Evolutionary conservation across 2,113 vertebrate species (phyloP).

Genomic region (Crypturellus undulatus): DNA sequence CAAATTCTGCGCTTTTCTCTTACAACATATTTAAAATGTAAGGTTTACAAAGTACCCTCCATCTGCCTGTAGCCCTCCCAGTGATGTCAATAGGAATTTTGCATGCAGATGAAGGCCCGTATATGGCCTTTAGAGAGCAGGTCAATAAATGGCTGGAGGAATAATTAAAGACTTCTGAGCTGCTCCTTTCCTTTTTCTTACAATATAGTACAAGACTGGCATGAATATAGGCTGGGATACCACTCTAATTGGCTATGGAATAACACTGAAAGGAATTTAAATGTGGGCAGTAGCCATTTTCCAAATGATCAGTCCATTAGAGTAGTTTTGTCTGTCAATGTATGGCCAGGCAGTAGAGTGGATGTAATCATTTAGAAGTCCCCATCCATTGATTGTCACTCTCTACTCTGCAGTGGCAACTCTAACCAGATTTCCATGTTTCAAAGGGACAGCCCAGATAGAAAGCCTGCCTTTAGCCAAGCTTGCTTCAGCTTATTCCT

Average conservation of each 20-base stretch:
- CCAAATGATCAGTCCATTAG: slow-evolving; percentile 69
- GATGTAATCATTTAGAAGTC: slow-evolving; percentile 61
- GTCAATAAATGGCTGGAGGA: slow-evolving; percentile 77
- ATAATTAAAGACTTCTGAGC: slow-evolving; percentile 77
- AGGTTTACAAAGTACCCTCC: slow-evolving; percentile 60
- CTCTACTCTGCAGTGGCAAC: slow-evolving; percentile 39
- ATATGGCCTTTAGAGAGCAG: slow-evolving; percentile 74
- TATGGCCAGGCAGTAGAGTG: slow-evolving; percentile 61
- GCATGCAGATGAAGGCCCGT: slow-evolving; percentile 70
- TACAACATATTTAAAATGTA: slow-evolving; percentile 53
- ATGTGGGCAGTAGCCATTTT: slow-evolving; percentile 62
- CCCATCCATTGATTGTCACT: slow-evolving; percentile 64
- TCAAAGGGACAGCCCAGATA: slow-evolving; percentile 23
- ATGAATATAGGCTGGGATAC: slow-evolving; percentile 73
- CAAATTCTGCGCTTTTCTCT: not conserved
- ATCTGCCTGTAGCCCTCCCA: slow-evolving; percentile 55
- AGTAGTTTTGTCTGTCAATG: slow-evolving; percentile 64
- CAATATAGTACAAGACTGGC: slow-evolving; percentile 73
- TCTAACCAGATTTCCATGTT: slow-evolving; percentile 29
- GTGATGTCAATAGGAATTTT: slow-evolving; percentile 71
- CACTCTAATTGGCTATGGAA: slow-evolving; percentile 69
- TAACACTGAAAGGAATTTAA: slow-evolving; percentile 69
- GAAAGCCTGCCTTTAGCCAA: not conserved
- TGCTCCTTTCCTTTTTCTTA: slow-evolving; percentile 70
- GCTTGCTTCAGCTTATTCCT: not conserved